Base-by-base conservation (phyloP, 2,888 invertebrate species). In the Griposia aprilina region DNA sequence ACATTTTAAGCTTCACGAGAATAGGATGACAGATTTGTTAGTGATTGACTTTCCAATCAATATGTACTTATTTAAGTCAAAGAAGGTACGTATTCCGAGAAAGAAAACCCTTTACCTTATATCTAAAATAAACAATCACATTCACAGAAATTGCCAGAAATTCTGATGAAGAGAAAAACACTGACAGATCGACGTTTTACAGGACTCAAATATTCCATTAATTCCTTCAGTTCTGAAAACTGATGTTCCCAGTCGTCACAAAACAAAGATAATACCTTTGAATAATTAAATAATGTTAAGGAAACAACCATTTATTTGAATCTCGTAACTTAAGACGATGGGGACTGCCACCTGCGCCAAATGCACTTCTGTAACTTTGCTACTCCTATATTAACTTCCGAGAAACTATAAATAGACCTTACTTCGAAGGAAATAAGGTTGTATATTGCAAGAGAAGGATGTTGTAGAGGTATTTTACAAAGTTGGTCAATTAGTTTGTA, bases 331-430 rank as follows among this genome's bases (percentile, higher is more conserved):
- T 88, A 78, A 89, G 88, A 87, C 88, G 63, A 77, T 87, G 86
- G 92, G 91, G 89, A 90, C 75, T 60, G 81, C 90, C 95, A 95
- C 93, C 95, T 95, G 95, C 91, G 93, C 88, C 92, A 92, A 93
- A 93, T 94, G 93, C 93, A 93, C 89, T 88, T 82, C 82, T 78
- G 80, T 72, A 67, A 75, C 50, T 60, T 67, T 26, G 57, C 50
- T 68, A 73, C 60, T 57, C 20, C 20, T 60, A 30, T 17, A 45
- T 66, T 50, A 2, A 45, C 59, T 23, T 45, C 30, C 5, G 0
- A 15, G 7, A 69, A 71, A 67, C 4, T 2, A 3, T 63, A 57
- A 60, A 66, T 36, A 45, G 6, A 74, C 57, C 67, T 81, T 88
- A 81, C 0, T 0, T 0, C 1, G 0, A 11, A 62, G 0, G 0